These are phyloP conservation scores for Dorcus hopei DNA, from an alignment of 2,888 invertebrate species.

Conservation along the genomic window DNA sequence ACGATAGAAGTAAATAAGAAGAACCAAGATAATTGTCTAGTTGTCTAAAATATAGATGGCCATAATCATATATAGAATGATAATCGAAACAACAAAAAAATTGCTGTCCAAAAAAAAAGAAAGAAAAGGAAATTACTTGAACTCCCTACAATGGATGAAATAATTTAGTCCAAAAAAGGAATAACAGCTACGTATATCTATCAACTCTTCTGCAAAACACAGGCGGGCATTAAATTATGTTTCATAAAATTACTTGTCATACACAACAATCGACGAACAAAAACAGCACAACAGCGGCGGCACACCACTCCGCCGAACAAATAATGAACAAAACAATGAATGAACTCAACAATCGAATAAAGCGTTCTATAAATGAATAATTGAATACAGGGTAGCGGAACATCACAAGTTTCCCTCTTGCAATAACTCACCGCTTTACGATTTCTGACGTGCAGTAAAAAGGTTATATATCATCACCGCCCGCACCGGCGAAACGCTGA, in stretches of 20 bases:
- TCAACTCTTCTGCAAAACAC: not conserved
- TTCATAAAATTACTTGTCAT: conserved; percentile 18
- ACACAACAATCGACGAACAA: conserved; percentile 10
- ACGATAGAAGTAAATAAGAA: no score
- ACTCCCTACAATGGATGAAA: no score
- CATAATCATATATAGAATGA: no score
- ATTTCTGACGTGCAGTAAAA: conserved; percentile 22
- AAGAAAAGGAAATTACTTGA: no score
- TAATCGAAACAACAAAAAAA: no score
- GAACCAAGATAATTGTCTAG: no score
- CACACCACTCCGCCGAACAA: conserved; percentile 5
- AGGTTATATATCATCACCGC: conserved; percentile 21
- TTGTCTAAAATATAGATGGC: no score
- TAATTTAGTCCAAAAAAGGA: no score
- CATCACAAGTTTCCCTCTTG: conserved; percentile 2
- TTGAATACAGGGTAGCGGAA: conserved; percentile 24
- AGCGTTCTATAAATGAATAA: conserved; percentile 17
- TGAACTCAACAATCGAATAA: conserved; percentile 21
- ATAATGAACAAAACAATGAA: conserved; percentile 23
- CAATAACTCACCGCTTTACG: conserved; percentile 11
- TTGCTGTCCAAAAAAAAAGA: no score
- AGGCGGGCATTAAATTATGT: conserved; percentile 15
- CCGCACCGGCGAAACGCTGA: conserved; percentile 18
- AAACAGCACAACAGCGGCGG: conserved; percentile 8
- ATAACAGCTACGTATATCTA: not conserved